phyloP scores from a whole-genome alignment of 2,797 vertebrate genomes.

The Tenualosa thibaudeaui region DNA sequence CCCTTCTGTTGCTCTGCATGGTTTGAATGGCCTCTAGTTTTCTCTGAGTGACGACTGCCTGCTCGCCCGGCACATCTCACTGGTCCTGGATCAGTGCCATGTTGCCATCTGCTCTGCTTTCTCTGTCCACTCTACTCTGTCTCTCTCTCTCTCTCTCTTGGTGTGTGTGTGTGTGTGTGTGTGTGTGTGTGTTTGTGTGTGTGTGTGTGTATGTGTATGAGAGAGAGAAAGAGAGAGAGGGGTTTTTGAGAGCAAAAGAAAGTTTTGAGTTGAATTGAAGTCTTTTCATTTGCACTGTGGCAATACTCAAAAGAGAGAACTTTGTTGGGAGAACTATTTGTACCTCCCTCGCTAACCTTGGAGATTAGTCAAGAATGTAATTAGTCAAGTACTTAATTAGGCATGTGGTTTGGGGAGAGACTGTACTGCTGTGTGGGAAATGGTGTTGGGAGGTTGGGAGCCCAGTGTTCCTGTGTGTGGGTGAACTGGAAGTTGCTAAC shows the following conservation, averaged over 20 bases:
- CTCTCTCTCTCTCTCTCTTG: too few species aligned
- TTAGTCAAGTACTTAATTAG: neutral
- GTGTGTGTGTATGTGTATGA: too few species aligned
- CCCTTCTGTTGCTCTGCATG: neutral
- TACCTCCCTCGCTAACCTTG: neutral
- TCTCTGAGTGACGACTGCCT: neutral
- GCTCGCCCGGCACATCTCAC: neutral
- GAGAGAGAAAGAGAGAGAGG: neutral
- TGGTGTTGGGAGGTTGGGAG: neutral
- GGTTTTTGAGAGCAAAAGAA: neutral
- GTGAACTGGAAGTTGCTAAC: neutral
- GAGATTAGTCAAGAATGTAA: neutral
- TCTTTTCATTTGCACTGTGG: neutral
- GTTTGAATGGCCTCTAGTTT: neutral
- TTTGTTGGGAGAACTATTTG: neutral
- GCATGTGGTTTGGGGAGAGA: neutral
- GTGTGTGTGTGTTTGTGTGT: too few species aligned
- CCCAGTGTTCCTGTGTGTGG: neutral
- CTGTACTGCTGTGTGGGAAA: neutral
- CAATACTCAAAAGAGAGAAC: neutral
- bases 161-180: too few species aligned
- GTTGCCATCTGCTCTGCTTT: conserved; percentile 30
- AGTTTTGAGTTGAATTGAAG: neutral
- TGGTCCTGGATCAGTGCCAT: conserved; percentile 18
- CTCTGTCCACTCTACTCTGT: neutral